Base-by-base conservation (phyloP, 30 jellyfish, hydroid and myxozoan species). In the Pelagia noctiluca region DNA sequence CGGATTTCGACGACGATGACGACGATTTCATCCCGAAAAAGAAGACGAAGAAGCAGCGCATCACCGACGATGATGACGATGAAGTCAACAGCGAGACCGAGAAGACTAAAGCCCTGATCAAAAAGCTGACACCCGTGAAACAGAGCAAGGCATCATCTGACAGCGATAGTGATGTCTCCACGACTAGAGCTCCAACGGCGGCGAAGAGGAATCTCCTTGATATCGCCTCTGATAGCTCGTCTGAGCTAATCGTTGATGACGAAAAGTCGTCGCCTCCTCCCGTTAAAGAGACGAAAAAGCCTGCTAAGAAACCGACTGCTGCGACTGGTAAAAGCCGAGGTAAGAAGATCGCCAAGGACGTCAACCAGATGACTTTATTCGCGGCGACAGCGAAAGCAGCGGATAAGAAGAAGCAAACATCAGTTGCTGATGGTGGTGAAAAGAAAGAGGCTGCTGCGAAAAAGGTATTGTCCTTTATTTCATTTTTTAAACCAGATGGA, bases 51-150 rank as follows among this genome's bases (percentile, higher is more conserved):
- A n/a, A 33, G 21, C 12, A 73, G 21, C 34, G 29, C 2, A 31
- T 46, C 21, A 68, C 26, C 47, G 83, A 75, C 36, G 33, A 33
- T 36, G 94, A 71, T 33, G 87, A 64, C 0, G 98, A 91, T 61
- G 73, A 84, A 0, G 95, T 85, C 3, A 91, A 91, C 86, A 68
- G 95, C 48, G 98, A 91, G 36, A 93, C 75, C 2, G 98, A 87
- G 32, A 84, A 78, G 54, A 91, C 98, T 2, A 81, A 91, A 28
- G 96, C 78, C 0, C 70, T 91, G 24, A 91, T 91, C 54, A 84
- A 62, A 60, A 80, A 76, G 71, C 90, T 91, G 22, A 62, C 98
- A 7, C 98, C 98, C 5, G 72, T 63, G 35, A 91, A 91, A 47
- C 71, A 50, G 37, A 85, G 75, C 54, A 74, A 78, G 37, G 29